phyloP scores from a whole-genome alignment of 2,888 invertebrate species.

The Notodonta dromedarius region DNA sequence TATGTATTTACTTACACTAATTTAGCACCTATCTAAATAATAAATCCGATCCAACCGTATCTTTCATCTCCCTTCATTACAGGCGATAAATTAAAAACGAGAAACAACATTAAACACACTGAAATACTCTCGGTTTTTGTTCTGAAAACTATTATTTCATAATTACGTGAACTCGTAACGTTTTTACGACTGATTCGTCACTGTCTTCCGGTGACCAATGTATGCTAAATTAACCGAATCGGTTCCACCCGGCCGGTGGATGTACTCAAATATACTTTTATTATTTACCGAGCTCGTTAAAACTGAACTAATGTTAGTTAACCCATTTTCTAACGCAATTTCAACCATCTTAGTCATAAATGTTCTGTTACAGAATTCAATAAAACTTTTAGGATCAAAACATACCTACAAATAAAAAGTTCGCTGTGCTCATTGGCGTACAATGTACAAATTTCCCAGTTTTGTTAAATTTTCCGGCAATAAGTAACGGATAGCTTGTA shows the following conservation, averaged over 20 bases:
- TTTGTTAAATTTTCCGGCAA: background rate
- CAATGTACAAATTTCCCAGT: background rate
- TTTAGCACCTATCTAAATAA: background rate
- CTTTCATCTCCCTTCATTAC: background rate
- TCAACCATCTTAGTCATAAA: background rate
- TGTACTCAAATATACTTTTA: slow-evolving; percentile 64
- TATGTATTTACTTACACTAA: background rate
- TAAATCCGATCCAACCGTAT: background rate
- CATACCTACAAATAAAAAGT: too few species aligned
- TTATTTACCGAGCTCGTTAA: slow-evolving; percentile 40
- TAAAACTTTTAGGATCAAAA: too few species aligned
- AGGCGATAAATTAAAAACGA: background rate
- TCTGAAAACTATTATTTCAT: background rate
- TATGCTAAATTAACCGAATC: slow-evolving; percentile 2
- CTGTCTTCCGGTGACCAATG: slow-evolving; percentile 5
- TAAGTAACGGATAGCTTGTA: background rate
- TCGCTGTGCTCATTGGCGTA: too few species aligned
- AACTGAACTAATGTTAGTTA: slow-evolving; percentile 18
- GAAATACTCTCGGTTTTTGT: background rate
- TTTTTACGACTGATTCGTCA: slow-evolving; percentile 37
- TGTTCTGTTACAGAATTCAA: too few species aligned
- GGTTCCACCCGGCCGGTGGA: slow-evolving; percentile 40
- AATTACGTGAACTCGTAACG: background rate
- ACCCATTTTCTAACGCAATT: slow-evolving; percentile 8
- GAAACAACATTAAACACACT: background rate